These are phyloP conservation scores for Caenorhabditis macrosperma DNA, from an alignment of 2,888 invertebrate species.

Conservation along the genomic window DNA sequence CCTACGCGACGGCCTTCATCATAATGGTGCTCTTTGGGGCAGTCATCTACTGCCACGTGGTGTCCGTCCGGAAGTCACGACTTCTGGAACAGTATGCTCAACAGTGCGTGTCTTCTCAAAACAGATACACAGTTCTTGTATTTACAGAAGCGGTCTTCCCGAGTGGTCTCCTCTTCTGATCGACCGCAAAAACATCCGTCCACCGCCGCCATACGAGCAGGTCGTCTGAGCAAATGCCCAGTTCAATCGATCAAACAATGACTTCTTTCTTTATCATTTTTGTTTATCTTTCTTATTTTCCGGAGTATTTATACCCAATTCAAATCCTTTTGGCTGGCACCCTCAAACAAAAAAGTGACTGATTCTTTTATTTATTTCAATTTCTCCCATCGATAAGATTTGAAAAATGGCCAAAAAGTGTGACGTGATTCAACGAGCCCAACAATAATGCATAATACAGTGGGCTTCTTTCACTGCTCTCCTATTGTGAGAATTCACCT, in stretches of 20 bases:
- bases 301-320: no score
- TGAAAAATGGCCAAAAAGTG: no score
- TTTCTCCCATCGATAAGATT: no score
- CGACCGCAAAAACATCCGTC: conserved; percentile 45
- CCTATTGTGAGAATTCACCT: background rate
- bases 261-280: background rate
- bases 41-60: conserved; percentile 42
- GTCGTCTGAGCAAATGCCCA: conserved; percentile 47
- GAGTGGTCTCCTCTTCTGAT: conserved; percentile 63
- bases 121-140: no score
- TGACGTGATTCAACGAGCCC: no score
- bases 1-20: conserved; percentile 37
- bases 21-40: conserved; percentile 28
- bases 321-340: no score
- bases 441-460: no score
- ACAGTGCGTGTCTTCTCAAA: conserved; percentile 36
- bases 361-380: background rate
- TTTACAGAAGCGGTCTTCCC: conserved; percentile 48
- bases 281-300: conserved; percentile 28
- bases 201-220: conserved; percentile 64
- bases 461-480: no score
- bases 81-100: conserved; percentile 39
- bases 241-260: conserved; percentile 19
- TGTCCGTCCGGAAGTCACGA: conserved; percentile 22
- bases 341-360: background rate